Evolutionary conservation across 2,888 invertebrate genomes (phyloP).

Genomic region (Diadromus collaris): DNA sequence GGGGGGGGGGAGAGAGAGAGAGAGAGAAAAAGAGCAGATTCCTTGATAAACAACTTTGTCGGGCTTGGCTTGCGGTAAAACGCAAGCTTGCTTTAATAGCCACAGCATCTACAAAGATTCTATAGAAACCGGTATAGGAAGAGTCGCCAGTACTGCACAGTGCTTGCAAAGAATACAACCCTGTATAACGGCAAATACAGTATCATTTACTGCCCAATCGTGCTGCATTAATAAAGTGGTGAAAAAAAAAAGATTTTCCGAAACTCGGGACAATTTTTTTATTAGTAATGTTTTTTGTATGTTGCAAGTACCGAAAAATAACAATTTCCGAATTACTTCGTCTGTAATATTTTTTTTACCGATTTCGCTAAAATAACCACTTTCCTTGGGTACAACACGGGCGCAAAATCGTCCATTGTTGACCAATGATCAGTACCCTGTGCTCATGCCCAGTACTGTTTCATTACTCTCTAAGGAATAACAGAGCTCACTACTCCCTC

Average conservation of each 20-base stretch:
- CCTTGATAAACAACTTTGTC: conserved; percentile 13
- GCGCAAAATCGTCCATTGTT: no score
- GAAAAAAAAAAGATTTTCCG: not conserved
- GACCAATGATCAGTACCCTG: no score
- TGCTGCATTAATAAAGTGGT: not conserved
- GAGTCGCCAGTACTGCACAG: not conserved
- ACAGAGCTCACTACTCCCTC: no score
- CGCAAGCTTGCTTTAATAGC: conserved; percentile 5
- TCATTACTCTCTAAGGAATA: no score
- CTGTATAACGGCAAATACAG: not conserved
- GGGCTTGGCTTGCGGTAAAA: conserved; percentile 6
- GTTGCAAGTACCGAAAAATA: not conserved
- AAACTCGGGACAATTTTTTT: not conserved
- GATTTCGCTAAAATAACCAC: no score
- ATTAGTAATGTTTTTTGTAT: not conserved
- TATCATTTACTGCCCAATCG: not conserved
- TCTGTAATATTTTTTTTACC: not conserved
- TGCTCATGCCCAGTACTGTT: no score
- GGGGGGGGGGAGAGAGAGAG: no score
- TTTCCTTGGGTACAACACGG: no score
- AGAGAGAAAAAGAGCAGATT: not conserved
- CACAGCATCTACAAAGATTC: not conserved
- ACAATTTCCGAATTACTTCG: not conserved
- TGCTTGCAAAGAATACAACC: not conserved
- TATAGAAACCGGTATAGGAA: not conserved